phyloP scores from a whole-genome alignment of 2,888 invertebrate genomes.

The Drosophila mulleri region DNA sequence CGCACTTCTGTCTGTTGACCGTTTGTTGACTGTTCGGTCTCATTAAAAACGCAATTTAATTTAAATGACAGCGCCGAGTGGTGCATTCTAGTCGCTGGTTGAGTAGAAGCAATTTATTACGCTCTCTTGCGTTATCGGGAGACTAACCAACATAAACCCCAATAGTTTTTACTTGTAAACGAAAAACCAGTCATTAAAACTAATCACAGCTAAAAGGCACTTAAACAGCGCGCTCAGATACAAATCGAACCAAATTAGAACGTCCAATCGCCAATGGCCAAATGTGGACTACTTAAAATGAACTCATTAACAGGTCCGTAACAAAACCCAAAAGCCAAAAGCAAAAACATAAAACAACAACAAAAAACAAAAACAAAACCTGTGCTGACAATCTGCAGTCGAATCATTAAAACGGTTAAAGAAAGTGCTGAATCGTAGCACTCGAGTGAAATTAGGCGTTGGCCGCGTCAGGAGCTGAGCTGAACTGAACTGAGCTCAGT shows the following conservation, averaged over 20 bases:
- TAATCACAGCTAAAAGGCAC: slow-evolving; percentile 76
- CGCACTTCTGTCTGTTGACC: neutral
- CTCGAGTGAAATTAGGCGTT: slow-evolving; percentile 72
- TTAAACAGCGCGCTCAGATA: slow-evolving; percentile 66
- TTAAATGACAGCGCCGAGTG: slow-evolving; percentile 57
- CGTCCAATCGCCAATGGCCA: slow-evolving; percentile 33
- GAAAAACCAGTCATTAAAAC: slow-evolving; percentile 69
- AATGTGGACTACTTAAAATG: slow-evolving; percentile 69
- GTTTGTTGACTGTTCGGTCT: slow-evolving; percentile 19
- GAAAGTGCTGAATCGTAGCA: slow-evolving; percentile 59
- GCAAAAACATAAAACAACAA: neutral
- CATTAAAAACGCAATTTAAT: slow-evolving; percentile 76
- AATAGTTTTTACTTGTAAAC: slow-evolving; percentile 17
- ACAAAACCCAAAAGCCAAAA: neutral
- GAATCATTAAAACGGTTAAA: slow-evolving; percentile 57
- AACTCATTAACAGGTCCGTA: slow-evolving; percentile 68
- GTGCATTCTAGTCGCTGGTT: slow-evolving; percentile 42
- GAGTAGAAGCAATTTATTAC: slow-evolving; percentile 58
- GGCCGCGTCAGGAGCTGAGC: slow-evolving; percentile 34
- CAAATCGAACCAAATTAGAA: slow-evolving; percentile 69
- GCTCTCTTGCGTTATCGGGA: slow-evolving; percentile 24
- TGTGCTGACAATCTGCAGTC: slow-evolving; percentile 31
- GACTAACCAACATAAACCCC: slow-evolving; percentile 24
- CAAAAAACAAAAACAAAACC: neutral
- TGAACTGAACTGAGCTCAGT: slow-evolving; percentile 22